Base-by-base conservation (phyloP, 1,140 invertebrate species). In the Dreissena rostriformis region DNA sequence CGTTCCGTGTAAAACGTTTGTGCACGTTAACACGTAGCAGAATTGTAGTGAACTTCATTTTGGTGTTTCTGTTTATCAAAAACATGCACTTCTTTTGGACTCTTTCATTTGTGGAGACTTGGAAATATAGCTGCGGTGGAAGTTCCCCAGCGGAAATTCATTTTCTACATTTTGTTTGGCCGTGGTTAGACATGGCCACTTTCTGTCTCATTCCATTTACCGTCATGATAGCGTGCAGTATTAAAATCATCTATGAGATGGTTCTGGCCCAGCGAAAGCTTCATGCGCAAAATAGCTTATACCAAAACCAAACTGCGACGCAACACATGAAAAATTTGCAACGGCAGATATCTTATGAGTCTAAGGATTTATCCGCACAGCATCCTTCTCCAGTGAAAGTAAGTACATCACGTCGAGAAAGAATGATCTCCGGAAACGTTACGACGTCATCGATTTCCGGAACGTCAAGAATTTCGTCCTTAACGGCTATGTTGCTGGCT, bases 111-210 rank as follows among this genome's bases (percentile, higher is more conserved):
- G 79, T 85, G 5, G 51, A 73, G 5, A 70, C 76, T 0, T 83
- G 73, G 72, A 82, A 80, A 84, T 61, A 76, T 68, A 39, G 78
- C 39, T 81, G 83, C 28, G 81, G 80, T 53, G 80, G 75, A 57
- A 53, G 68, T 22, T 53, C 68, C 1, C 24, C 67, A 10, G 63
- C 19, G 5, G 55, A 28, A 17, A 68, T 68, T 19, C 19, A 85
- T 15, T 91, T 91, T 52, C 24, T 87, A 7, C 61, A 72, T 51
- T 80, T 81, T 19, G 71, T 90, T 22, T 92, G 90, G 88, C 91
- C 91, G 1, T 93, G 92, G 92, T 86, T 93, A 10, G 92, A 93
- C 68, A 87, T 91, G n/a, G 86, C 87, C 68, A 68, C 90, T 17
- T 91, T 90, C 52, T 90, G 88, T 52, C 73, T 91, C 15, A 63